Base-by-base conservation (phyloP, 1,140 invertebrate genomes). In the Antheraea mylitta region DNA sequence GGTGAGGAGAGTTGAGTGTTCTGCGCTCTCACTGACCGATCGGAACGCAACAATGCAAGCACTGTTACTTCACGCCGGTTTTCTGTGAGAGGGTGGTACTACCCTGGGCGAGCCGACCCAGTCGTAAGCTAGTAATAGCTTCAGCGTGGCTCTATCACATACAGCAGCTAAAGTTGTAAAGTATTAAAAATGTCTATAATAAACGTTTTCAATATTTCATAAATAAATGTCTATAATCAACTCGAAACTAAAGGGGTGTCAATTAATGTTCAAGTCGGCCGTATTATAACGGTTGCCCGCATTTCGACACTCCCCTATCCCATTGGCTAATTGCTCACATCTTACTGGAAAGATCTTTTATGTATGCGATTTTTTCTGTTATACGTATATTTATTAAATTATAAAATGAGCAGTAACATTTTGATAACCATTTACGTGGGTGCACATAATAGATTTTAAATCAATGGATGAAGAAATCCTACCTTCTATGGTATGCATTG, bases 271-370 rank as follows among this genome's bases (percentile, higher is more conserved):
- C 75, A 36, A 58, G 66, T n/a, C 70, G 72, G 80, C 80, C 87
- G 88, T 86, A 87, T 78, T 66, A 76, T 89, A 90, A 91, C 88
- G 88, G 89, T 90, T 70, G 83, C 74, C 76, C 86, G 85, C 87
- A 91, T 90, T 87, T 85, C 82, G 65, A 67, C 75, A 69, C 77
- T 78, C 77, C 77, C 75, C 71, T 73, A 75, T 68, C 68, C 73
- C 75, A 72, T 77, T 72, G 72, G 77, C 82, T 90, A 89, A 89
- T 91, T 91, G 82, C 82, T 83, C 59, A 60, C 59, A 63, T 85
- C 77, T 83, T 84, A 85, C 81, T 76, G 76, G 68, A 67, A 83
- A 37, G 61, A 63, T 63, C 22, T 16, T 37, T 37, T 36, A 30
- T 30, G 61, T 63, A 83, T 73, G 72, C 77, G 70, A 63, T 37